Evolutionary conservation across 2,797 vertebrate species (phyloP).

Genomic region (Leptatherina wallacei): DNA sequence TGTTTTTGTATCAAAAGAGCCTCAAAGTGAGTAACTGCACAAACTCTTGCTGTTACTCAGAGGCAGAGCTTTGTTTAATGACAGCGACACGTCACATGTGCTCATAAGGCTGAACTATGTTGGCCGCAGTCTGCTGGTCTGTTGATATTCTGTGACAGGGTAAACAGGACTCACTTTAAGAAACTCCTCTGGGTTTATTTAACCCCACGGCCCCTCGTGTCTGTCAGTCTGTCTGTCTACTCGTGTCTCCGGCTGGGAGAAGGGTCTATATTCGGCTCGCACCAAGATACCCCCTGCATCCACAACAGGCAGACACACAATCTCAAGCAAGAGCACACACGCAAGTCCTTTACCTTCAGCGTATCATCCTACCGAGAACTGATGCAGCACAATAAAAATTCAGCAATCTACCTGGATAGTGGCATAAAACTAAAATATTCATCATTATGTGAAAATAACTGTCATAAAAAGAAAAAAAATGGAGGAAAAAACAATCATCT

Average conservation of each 20-base stretch:
- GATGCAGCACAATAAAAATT: neutral
- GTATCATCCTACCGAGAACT: neutral
- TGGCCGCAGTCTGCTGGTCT: slow-evolving; percentile 19
- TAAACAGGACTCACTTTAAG: slow-evolving; percentile 40
- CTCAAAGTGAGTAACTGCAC: neutral
- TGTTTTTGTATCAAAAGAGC: neutral
- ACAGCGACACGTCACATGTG: slow-evolving; percentile 6
- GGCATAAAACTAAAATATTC: no score
- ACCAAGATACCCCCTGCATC: slow-evolving; percentile 1
- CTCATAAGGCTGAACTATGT: slow-evolving; percentile 9
- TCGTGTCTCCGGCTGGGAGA: slow-evolving; percentile 13
- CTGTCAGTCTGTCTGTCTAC: slow-evolving; percentile 30
- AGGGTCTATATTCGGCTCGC: slow-evolving; percentile 44
- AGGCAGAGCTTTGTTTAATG: neutral
- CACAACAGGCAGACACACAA: neutral
- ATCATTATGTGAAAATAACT: neutral
- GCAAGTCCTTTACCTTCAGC: neutral
- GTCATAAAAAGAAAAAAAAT: neutral
- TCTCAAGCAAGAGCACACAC: neutral
- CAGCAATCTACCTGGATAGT: no score
- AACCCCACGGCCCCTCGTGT: slow-evolving; percentile 45
- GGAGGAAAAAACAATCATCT: neutral
- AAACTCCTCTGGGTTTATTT: slow-evolving; percentile 61
- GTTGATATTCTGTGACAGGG: slow-evolving; percentile 29
- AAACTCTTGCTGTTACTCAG: neutral